phyloP scores from a whole-genome alignment of 2,797 vertebrate species.

The Sparidentex hasta region DNA sequence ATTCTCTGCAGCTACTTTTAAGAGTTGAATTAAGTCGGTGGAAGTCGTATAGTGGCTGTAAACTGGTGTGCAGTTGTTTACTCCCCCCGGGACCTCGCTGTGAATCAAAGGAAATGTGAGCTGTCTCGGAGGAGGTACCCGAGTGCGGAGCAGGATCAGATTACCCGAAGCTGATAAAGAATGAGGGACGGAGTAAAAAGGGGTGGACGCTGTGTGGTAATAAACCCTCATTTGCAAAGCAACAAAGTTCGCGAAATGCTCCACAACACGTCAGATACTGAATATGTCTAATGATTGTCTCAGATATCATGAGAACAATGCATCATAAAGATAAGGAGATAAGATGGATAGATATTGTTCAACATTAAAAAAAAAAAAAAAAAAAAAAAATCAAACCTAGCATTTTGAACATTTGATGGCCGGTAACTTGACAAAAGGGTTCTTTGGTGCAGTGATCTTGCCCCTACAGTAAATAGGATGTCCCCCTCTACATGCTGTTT shows the following conservation, averaged over 20 bases:
- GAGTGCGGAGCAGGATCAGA: slow-evolving; percentile 58
- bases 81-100: slow-evolving; percentile 63
- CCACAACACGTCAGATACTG: slow-evolving; percentile 2
- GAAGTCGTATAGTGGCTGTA: slow-evolving; percentile 48
- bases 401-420: not conserved
- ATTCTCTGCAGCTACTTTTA: slow-evolving; percentile 60
- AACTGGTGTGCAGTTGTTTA: slow-evolving; percentile 60
- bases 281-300: slow-evolving; percentile 15
- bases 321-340: slow-evolving; percentile 14
- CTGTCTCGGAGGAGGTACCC: slow-evolving; percentile 73
- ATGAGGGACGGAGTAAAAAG: slow-evolving; percentile 48
- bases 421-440: not conserved
- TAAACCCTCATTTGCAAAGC: slow-evolving; percentile 39
- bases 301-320: slow-evolving; percentile 4
- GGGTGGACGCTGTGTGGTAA: slow-evolving; percentile 29
- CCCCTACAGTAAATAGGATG: slow-evolving; percentile 15
- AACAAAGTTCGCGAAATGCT: slow-evolving; percentile 49
- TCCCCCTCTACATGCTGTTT: slow-evolving; percentile 36
- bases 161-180: slow-evolving; percentile 73
- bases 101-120: slow-evolving; percentile 79
- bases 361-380: not conserved
- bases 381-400: not conserved
- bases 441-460: not conserved
- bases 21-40: slow-evolving; percentile 56
- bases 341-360: not conserved